Conservation (phyloP, 2,888 invertebrate species). For the Trimorus sp. region DNA sequence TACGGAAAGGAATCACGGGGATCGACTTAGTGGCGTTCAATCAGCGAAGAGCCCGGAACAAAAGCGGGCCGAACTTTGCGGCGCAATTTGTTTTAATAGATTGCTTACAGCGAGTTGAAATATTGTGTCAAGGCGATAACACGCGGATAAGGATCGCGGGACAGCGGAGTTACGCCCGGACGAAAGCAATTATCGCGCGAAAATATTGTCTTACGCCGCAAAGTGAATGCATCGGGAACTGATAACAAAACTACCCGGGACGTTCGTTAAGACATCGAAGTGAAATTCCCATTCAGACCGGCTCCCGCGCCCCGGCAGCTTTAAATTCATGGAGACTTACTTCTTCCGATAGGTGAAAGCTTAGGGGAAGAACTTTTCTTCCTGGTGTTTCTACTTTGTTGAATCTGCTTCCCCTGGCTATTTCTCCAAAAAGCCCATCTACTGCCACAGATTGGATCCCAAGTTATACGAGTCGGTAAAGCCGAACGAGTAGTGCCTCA, state of each 20-base stretch:
- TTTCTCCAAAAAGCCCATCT: constrained; percentile 47
- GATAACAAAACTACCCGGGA: constrained; percentile 28
- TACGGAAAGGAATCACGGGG: too few relatives aligned
- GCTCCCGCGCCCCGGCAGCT: constrained; percentile 41
- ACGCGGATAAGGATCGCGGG: too few relatives aligned
- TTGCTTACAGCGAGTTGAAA: too few relatives aligned
- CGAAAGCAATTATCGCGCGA: neutral
- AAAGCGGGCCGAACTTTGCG: too few relatives aligned
- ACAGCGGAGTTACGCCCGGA: too few relatives aligned
- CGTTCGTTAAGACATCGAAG: constrained; percentile 52
- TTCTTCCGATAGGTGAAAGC: constrained; percentile 52
- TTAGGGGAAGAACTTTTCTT: constrained; percentile 51
- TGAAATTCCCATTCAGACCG: constrained; percentile 50
- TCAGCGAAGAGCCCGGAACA: too few relatives aligned
- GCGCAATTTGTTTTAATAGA: too few relatives aligned
- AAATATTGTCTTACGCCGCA: constrained; percentile 26
- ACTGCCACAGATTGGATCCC: constrained; percentile 54
- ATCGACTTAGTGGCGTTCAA: too few relatives aligned
- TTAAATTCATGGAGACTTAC: constrained; percentile 61
- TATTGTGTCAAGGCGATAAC: too few relatives aligned
- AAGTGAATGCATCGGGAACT: constrained; percentile 26
- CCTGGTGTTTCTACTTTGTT: constrained; percentile 54
- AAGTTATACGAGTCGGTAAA: constrained; percentile 58
- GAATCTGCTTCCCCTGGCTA: constrained; percentile 46
- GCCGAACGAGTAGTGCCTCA: constrained; percentile 41